Conservation (phyloP, 2,888 invertebrate species). For the Sminthurinus aureus region DNA sequence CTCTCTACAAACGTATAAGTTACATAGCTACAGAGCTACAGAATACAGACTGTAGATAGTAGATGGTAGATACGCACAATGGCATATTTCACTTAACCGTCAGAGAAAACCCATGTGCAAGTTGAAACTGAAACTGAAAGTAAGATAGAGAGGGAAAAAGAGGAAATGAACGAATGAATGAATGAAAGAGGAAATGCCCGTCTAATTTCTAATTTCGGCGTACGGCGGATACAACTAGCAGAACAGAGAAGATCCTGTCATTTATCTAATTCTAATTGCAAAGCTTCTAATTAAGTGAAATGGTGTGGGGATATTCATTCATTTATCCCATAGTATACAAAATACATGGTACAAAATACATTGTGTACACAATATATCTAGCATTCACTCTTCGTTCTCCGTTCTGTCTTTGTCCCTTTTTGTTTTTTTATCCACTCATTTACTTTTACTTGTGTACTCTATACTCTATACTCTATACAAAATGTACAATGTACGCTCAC, state of each 20-base stretch:
- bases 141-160: not conserved
- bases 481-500: too few relatives aligned
- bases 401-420: too few relatives aligned
- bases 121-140: not conserved
- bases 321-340: too few relatives aligned
- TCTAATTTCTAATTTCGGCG: not conserved
- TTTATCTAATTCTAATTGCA: not conserved
- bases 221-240: not conserved
- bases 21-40: not conserved
- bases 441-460: too few relatives aligned
- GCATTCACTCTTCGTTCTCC: too few relatives aligned
- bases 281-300: conserved; percentile 15
- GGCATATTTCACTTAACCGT: not conserved
- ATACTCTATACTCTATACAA: too few relatives aligned
- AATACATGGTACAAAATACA: too few relatives aligned
- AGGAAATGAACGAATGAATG: not conserved
- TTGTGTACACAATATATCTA: too few relatives aligned
- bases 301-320: conserved; percentile 5
- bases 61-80: too few relatives aligned
- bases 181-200: not conserved
- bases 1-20: not conserved
- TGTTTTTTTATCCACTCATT: too few relatives aligned
- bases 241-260: not conserved
- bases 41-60: not conserved
- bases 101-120: not conserved